Conservation (phyloP, 1,140 invertebrate species). For the Bombus waltoni region DNA sequence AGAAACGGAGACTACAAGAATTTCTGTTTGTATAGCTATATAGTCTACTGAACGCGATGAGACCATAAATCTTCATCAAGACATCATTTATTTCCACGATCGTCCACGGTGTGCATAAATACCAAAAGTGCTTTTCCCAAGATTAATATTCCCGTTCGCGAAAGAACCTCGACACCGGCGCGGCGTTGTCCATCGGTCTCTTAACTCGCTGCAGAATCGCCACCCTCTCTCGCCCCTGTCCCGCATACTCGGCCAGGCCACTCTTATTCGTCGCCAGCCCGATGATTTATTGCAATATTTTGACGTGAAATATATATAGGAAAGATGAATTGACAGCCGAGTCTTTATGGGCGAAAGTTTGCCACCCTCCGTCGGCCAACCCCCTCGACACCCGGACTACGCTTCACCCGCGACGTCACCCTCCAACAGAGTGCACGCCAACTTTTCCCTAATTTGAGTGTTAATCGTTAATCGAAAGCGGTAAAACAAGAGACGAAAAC, state of each 20-base stretch:
- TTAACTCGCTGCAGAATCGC: constrained; percentile 60
- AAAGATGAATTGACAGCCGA: constrained; percentile 82
- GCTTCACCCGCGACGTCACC: constrained; percentile 9
- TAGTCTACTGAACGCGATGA: not conserved
- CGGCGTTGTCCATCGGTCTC: constrained; percentile 53
- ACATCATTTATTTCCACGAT: constrained; percentile 20
- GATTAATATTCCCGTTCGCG: constrained; percentile 79
- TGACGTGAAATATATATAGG: constrained; percentile 80
- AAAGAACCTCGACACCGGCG: constrained; percentile 63
- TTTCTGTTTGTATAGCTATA: not conserved
- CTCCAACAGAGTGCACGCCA: constrained; percentile 50
- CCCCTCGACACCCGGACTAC: constrained; percentile 20
- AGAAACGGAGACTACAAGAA: not conserved
- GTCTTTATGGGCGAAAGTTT: constrained; percentile 79
- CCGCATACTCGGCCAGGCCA: constrained; percentile 33
- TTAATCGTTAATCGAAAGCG: constrained; percentile 72
- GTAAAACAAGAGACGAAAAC: not conserved
- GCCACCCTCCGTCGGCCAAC: constrained; percentile 71
- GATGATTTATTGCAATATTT: constrained; percentile 83
- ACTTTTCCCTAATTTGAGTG: constrained; percentile 78
- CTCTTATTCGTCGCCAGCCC: constrained; percentile 71
- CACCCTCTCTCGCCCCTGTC: not conserved
- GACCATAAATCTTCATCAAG: constrained; percentile 46
- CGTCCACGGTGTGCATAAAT: constrained; percentile 54
- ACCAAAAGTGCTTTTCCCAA: constrained; percentile 58